These are phyloP conservation scores for Xestia rhomboidea DNA, from an alignment of 2,888 invertebrate genomes.

Conservation along the genomic window DNA sequence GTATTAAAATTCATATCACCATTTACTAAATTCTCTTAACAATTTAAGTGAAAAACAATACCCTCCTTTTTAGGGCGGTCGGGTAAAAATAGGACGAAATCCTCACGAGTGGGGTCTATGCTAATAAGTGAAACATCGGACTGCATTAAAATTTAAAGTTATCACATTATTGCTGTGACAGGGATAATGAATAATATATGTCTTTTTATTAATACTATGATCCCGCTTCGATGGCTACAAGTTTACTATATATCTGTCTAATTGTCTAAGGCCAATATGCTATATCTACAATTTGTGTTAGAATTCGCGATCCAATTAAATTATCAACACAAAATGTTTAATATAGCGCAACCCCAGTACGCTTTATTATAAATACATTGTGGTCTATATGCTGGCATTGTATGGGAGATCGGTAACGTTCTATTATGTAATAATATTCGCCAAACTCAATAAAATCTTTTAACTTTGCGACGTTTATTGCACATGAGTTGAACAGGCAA, in stretches of 20 bases:
- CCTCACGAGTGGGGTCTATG: conserved; percentile 37
- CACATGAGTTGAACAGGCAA: conserved; percentile 23
- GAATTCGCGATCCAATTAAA: conserved; percentile 70
- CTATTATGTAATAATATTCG: not conserved
- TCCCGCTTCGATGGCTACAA: conserved; percentile 83
- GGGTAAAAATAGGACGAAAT: conserved; percentile 60
- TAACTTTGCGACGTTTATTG: conserved; percentile 1
- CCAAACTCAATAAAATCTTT: conserved; percentile 19
- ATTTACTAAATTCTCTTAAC: conserved; percentile 64
- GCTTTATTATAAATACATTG: conserved; percentile 69
- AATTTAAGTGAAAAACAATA: conserved; percentile 65
- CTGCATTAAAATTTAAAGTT: conserved; percentile 73
- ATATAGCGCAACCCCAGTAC: conserved; percentile 83
- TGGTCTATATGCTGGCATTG: conserved; percentile 50
- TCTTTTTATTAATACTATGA: conserved; percentile 87
- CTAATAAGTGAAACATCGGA: conserved; percentile 76
- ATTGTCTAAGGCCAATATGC: conserved; percentile 87
- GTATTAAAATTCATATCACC: conserved; percentile 59
- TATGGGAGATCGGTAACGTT: conserved; percentile 54
- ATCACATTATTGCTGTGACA: conserved; percentile 80
- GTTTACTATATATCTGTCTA: conserved; percentile 83
- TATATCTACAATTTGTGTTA: conserved; percentile 89
- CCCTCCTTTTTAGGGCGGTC: conserved; percentile 14
- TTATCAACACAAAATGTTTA: conserved; percentile 85
- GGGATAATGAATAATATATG: conserved; percentile 74